A percentile compares a stretch with the other conserved stretches of the same genome.
Evolutionary conservation across 2,797 vertebrate genomes (phyloP).

Genomic region (Cuniculus paca): DNA sequence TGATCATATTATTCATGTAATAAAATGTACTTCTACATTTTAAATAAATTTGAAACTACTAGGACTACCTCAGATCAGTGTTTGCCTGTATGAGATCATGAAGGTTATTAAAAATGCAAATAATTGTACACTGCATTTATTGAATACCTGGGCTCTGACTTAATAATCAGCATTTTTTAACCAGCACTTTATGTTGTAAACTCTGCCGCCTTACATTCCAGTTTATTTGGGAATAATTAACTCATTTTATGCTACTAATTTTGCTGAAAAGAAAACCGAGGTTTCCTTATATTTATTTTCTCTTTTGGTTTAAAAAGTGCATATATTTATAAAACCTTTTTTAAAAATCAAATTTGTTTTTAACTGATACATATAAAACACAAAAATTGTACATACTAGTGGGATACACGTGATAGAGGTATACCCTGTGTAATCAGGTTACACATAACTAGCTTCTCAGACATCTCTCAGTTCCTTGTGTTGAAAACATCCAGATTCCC

Average conservation of each 20-base stretch:
- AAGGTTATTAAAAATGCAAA: background rate
- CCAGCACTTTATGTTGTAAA: background rate
- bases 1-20: background rate
- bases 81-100: background rate
- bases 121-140: background rate
- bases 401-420: background rate
- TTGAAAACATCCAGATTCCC: background rate
- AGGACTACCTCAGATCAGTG: background rate
- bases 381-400: background rate
- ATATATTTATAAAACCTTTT: background rate
- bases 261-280: background rate
- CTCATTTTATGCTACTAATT: background rate
- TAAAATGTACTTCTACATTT: background rate
- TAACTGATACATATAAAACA: background rate
- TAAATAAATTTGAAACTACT: background rate
- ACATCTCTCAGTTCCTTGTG: background rate
- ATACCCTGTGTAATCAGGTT: background rate
- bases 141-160: background rate
- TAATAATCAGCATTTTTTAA: background rate
- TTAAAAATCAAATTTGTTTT: background rate
- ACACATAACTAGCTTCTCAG: background rate
- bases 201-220: background rate
- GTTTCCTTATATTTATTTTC: background rate
- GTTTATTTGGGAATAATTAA: slow-evolving; percentile 20
- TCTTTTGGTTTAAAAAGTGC: background rate